These are phyloP conservation scores for Epirrhoe alternata DNA, from an alignment of 2,888 invertebrate genomes.

Conservation along the genomic window DNA sequence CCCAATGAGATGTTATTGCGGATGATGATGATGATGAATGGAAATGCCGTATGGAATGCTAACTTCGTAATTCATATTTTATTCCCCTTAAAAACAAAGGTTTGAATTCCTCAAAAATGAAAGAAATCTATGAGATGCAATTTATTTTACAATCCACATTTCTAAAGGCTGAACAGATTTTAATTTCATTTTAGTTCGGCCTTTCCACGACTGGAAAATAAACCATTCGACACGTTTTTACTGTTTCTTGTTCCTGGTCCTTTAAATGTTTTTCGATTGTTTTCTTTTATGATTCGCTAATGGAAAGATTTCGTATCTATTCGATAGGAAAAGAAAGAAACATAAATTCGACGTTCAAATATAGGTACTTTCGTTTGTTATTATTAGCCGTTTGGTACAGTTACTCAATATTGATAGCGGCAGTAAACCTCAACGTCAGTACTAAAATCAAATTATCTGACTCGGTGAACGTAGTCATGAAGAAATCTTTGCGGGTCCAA, in stretches of 20 bases:
- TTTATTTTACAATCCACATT: too few relatives aligned
- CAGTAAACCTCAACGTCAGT: constrained; percentile 40
- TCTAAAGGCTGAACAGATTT: constrained; percentile 1
- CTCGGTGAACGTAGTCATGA: constrained; percentile 42
- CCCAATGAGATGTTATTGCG: too few relatives aligned
- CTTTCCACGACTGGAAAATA: constrained; percentile 45
- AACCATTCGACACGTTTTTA: constrained; percentile 22
- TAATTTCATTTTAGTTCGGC: background rate
- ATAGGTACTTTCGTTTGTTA: constrained; percentile 20
- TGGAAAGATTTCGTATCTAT: constrained; percentile 6
- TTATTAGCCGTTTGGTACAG: constrained; percentile 10
- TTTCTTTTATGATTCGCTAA: constrained; percentile 12
- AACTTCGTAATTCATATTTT: too few relatives aligned
- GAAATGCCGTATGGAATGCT: too few relatives aligned
- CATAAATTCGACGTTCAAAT: constrained; percentile 37
- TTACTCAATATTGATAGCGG: constrained; percentile 39
- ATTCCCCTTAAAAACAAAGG: too few relatives aligned
- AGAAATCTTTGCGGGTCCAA: constrained; percentile 46
- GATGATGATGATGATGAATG: too few relatives aligned
- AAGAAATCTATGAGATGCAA: too few relatives aligned
- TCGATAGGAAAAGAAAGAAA: constrained; percentile 8
- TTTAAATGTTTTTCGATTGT: constrained; percentile 8
- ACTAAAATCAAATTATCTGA: constrained; percentile 47
- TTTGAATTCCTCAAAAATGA: too few relatives aligned
- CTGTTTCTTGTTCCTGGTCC: constrained; percentile 8